Conservation (phyloP, 1,140 invertebrate species). For the Pemphigus obesinymphae region DNA sequence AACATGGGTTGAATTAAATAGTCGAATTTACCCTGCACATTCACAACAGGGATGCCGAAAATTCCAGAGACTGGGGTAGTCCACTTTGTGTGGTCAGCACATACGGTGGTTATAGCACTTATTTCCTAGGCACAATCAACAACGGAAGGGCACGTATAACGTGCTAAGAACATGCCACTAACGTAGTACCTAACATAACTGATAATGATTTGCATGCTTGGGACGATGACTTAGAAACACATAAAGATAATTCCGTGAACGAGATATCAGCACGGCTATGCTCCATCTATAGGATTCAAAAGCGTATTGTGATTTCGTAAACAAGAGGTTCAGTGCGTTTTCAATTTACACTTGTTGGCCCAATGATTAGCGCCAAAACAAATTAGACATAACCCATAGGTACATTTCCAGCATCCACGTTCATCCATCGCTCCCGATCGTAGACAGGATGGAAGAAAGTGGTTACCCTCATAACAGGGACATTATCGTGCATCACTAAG, state of each 20-base stretch:
- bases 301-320: background rate
- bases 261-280: background rate
- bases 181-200: background rate
- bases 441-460: background rate
- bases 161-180: background rate
- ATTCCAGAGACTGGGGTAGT: too few species aligned
- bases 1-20: background rate
- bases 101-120: background rate
- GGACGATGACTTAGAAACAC: background rate
- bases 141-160: background rate
- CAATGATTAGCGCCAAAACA: background rate
- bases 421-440: background rate
- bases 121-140: background rate
- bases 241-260: too few species aligned
- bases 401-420: too few species aligned
- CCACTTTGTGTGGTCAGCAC: too few species aligned
- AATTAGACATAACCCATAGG: background rate
- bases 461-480: background rate
- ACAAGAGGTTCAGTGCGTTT: background rate
- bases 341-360: background rate
- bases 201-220: background rate
- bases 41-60: background rate
- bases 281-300: background rate
- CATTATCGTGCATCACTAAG: too few species aligned
- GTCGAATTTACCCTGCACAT: background rate